Evolutionary conservation across 2,797 vertebrate species (phyloP).

Genomic region (Coluber constrictor): DNA sequence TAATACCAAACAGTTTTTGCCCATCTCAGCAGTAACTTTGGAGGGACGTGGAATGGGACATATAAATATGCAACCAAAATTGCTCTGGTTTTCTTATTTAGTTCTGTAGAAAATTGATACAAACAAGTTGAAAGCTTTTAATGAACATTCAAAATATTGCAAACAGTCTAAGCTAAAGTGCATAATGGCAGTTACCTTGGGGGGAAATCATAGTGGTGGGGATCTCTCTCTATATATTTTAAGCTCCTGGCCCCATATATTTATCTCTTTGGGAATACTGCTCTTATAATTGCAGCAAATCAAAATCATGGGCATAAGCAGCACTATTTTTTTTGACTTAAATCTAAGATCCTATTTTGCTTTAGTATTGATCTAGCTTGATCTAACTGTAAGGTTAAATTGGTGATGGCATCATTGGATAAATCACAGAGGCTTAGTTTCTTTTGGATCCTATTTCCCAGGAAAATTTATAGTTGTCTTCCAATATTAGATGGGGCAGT

Average conservation of each 20-base stretch:
- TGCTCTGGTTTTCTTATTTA: slow-evolving; percentile 55
- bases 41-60: slow-evolving; percentile 16
- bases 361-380: neutral
- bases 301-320: neutral
- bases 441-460: neutral
- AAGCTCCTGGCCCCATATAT: neutral
- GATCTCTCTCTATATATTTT: neutral
- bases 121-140: slow-evolving; percentile 21
- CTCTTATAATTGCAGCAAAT: slow-evolving; percentile 23
- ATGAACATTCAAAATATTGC: neutral
- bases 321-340: neutral
- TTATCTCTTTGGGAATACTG: neutral
- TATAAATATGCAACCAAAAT: slow-evolving; percentile 60
- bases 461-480: neutral
- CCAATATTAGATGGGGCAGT: neutral
- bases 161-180: slow-evolving; percentile 3
- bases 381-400: neutral
- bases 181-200: slow-evolving; percentile 12
- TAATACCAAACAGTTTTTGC: slow-evolving; percentile 57
- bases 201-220: neutral
- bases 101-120: slow-evolving; percentile 31
- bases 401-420: neutral
- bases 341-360: neutral
- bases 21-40: slow-evolving; percentile 57
- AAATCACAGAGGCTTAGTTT: neutral